phyloP scores from a whole-genome alignment of 2,888 invertebrate genomes.

The Cataglyphis rosenhaueri region DNA sequence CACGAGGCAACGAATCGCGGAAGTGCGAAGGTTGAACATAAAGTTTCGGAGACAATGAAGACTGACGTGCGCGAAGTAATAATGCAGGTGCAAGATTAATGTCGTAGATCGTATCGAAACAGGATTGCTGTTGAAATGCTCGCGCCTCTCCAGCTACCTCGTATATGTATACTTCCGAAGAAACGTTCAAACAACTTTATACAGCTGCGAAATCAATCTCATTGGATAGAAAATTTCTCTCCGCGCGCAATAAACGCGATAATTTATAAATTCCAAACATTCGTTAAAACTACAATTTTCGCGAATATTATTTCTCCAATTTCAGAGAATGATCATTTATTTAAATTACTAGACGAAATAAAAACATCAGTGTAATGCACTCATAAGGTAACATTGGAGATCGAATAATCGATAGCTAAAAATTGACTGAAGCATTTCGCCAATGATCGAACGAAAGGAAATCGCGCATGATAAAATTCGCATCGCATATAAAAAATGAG shows the following conservation, averaged over 20 bases:
- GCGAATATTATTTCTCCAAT: not conserved
- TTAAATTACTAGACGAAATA: not conserved
- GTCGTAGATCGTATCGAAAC: slow-evolving; percentile 49
- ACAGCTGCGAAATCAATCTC: not conserved
- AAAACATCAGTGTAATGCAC: slow-evolving; percentile 8
- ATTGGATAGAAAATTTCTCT: not conserved
- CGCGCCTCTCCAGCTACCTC: not conserved
- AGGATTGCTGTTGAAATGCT: slow-evolving; percentile 32
- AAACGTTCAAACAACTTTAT: slow-evolving; percentile 25
- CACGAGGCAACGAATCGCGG: slow-evolving; percentile 17
- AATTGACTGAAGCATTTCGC: slow-evolving; percentile 48
- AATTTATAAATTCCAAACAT: not conserved
- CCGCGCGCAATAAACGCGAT: not conserved
- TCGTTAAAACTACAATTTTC: not conserved
- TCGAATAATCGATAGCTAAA: slow-evolving; percentile 43
- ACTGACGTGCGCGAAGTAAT: slow-evolving; percentile 35
- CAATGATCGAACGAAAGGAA: not conserved
- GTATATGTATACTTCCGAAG: slow-evolving; percentile 6
- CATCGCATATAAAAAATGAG: not conserved
- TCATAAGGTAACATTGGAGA: slow-evolving; percentile 51
- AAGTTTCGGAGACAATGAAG: slow-evolving; percentile 19
- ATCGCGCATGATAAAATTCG: not conserved
- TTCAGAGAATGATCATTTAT: not conserved
- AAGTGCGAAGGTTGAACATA: slow-evolving; percentile 28
- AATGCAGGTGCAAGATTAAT: slow-evolving; percentile 52